Evolutionary conservation across 2,888 invertebrate genomes (phyloP).

Genomic region (Thysanoteuthis rhombus): DNA sequence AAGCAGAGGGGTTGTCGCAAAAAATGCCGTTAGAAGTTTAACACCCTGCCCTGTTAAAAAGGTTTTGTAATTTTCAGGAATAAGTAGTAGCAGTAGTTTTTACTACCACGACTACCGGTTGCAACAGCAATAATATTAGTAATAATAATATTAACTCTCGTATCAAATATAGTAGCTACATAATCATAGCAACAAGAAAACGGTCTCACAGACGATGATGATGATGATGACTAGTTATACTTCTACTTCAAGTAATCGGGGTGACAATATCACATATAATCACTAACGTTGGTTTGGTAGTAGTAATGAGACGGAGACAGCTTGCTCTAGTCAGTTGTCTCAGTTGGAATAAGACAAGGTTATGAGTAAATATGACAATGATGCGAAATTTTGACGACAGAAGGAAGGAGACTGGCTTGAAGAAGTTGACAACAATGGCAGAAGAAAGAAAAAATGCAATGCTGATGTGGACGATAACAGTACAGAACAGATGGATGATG

Average conservation of each 20-base stretch:
- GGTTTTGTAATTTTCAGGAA: too few relatives aligned
- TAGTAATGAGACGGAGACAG: not conserved
- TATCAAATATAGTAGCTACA: not conserved
- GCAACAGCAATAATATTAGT: not conserved
- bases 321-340: too few relatives aligned
- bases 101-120: not conserved
- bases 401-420: not conserved
- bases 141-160: not conserved
- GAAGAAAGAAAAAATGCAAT: not conserved
- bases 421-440: not conserved
- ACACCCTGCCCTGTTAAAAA: too few relatives aligned
- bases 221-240: not conserved
- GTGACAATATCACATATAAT: not conserved
- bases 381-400: not conserved
- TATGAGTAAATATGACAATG: too few relatives aligned
- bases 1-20: too few relatives aligned
- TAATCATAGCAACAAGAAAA: not conserved
- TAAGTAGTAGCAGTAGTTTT: not conserved
- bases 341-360: too few relatives aligned
- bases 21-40: too few relatives aligned
- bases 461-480: not conserved
- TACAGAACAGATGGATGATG: not conserved
- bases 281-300: not conserved
- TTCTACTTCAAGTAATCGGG: not conserved
- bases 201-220: not conserved